Evolutionary conservation across 1,140 invertebrate genomes (phyloP), one percentile per base, ranked within the genome.

Genomic region (Venturia canescens): DNA sequence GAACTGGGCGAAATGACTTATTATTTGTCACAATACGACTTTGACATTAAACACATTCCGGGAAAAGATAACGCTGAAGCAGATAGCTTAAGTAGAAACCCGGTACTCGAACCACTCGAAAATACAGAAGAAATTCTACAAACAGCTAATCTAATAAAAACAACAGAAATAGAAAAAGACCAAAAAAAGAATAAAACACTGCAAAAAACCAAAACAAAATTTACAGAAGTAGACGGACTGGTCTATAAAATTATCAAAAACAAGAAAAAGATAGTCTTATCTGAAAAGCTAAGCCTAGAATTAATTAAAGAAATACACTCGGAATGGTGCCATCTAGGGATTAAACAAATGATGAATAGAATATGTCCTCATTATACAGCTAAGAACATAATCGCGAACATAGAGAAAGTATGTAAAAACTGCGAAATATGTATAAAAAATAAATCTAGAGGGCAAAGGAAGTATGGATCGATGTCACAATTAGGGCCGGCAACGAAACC

Each of bases 401-500:
- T 85, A 74, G 57, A 78, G 83, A 80, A 72, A 67, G 50, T 84
- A 50, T 89, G 89, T 86, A 81, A n/a, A n/a, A n/a, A n/a, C n/a
- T n/a, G n/a, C n/a, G n/a, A n/a, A n/a, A n/a, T n/a, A n/a, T n/a
- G n/a, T n/a, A n/a, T n/a, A n/a, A n/a, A n/a, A n/a, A n/a, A n/a
- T n/a, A n/a, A n/a, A n/a, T n/a, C n/a, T n/a, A 90, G 87, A 88
- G 66, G 60, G 80, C 16, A 85, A 82, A 71, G 70, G n/a, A 87
- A 86, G 81, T 87, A 81, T 84, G 88, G 53, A 57, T 48, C 84
- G 69, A 85, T 87, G 86, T 89, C 87, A 31, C 82, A 89, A 26
- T 84, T 91, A 79, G 88, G 87, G 80, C 89, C 87, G 21, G 86
- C 88, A 1, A 86, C 76, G 83, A 70, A 84, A 71, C 87, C 86